Conservation (phyloP, 2,888 invertebrate species). For the Copidosoma aretas region DNA sequence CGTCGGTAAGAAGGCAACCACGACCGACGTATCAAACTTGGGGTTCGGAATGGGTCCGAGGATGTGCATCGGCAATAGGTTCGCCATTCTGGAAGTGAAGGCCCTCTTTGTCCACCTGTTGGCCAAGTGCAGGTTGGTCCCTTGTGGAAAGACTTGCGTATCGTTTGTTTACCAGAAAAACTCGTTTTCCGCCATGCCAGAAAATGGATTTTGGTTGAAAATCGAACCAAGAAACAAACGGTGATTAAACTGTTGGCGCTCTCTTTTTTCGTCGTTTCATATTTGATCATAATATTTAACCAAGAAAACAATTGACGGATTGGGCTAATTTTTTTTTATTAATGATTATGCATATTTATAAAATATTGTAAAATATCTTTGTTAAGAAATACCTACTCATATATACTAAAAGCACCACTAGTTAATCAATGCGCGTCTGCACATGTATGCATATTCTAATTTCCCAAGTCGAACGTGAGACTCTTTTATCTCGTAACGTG, state of each 20-base stretch:
- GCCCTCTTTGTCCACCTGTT: constrained; percentile 47
- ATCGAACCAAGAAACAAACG: constrained; percentile 1
- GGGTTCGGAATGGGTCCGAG: constrained; percentile 54
- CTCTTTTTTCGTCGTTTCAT: too few relatives aligned
- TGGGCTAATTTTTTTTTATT: too few relatives aligned
- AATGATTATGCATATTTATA: too few relatives aligned
- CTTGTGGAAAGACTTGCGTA: constrained; percentile 59
- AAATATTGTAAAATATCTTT: too few relatives aligned
- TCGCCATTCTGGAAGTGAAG: constrained; percentile 57
- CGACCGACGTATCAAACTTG: constrained; percentile 39
- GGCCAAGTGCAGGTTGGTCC: constrained; percentile 44
- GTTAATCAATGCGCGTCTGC: too few relatives aligned
- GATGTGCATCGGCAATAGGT: constrained; percentile 58
- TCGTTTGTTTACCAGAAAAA: constrained; percentile 52
- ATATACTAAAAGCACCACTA: too few relatives aligned
- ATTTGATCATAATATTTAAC: too few relatives aligned
- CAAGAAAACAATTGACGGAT: too few relatives aligned
- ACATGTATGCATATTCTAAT: too few relatives aligned
- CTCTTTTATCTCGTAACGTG: too few relatives aligned
- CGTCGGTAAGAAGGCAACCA: constrained; percentile 34
- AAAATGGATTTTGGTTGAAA: constrained; percentile 28
- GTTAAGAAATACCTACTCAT: neutral
- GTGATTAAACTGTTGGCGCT: too few relatives aligned
- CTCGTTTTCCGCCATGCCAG: neutral
- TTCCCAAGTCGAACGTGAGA: too few relatives aligned